Evolutionary conservation across 2,113 vertebrate species (phyloP).

Genomic region (Pteronura brasiliensis): DNA sequence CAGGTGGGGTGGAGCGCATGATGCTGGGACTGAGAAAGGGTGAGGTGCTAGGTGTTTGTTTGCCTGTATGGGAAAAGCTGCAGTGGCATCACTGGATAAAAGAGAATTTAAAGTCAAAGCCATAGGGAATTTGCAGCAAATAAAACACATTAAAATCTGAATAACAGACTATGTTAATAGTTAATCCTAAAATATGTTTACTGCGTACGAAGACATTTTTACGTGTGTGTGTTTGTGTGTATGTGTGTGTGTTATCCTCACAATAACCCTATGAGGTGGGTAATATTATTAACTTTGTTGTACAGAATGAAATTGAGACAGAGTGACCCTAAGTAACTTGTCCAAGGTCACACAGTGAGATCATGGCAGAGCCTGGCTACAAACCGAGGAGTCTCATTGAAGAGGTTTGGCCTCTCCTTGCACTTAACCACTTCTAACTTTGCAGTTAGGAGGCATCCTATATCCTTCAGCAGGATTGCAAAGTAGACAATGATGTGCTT

Average conservation of each 20-base stretch:
- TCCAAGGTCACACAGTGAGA: neutral
- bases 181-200: neutral
- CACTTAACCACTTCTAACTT: fast-evolving
- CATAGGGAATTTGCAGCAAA: neutral
- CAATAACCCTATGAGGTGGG: neutral
- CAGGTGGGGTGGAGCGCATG: fast-evolving
- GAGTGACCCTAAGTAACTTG: neutral
- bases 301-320: neutral
- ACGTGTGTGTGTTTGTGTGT: neutral
- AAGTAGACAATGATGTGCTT: neutral
- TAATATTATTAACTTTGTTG: neutral
- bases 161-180: neutral
- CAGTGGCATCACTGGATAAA: neutral
- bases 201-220: neutral
- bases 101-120: neutral
- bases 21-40: neutral
- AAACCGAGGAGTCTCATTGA: neutral
- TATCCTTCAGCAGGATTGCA: neutral
- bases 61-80: neutral
- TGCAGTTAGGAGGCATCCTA: too few relatives aligned
- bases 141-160: neutral
- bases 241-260: neutral
- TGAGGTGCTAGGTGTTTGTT: neutral
- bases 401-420: neutral
- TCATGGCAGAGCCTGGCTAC: neutral